These are phyloP conservation scores for Cepphus grylle DNA, from an alignment of 2,113 vertebrate species.

Conservation along the genomic window DNA sequence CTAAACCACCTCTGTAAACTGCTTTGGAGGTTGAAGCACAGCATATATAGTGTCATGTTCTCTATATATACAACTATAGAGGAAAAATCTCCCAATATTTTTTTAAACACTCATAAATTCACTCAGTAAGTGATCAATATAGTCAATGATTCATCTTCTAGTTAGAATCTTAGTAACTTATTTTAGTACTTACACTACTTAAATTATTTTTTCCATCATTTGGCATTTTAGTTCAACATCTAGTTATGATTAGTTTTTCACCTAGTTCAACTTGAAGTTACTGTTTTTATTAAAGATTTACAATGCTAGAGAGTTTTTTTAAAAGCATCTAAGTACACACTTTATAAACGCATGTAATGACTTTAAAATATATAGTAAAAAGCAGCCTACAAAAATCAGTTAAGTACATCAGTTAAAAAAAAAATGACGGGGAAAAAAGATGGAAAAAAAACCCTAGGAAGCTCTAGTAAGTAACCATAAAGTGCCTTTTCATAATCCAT, in stretches of 20 bases:
- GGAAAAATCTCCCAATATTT: neutral
- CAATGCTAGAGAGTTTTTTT: neutral
- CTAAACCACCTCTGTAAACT: neutral
- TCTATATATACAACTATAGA: neutral
- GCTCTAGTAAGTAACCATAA: neutral
- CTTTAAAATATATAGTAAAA: neutral
- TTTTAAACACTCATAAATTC: neutral
- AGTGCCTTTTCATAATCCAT: neutral
- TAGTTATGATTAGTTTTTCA: neutral
- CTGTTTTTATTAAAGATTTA: neutral
- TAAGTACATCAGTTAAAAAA: neutral
- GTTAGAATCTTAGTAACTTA: neutral
- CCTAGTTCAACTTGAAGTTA: neutral
- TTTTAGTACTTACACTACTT: neutral
- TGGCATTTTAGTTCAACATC: neutral
- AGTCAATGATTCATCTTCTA: neutral
- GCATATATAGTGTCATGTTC: neutral
- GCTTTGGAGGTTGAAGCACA: neutral
- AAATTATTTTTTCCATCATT: neutral
- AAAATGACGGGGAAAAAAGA: fast-evolving
- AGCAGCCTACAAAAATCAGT: neutral
- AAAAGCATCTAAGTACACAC: neutral
- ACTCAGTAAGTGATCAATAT: neutral
- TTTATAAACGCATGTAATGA: neutral
- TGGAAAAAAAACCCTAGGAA: neutral